A percentile compares a stretch with the other conserved stretches of the same genome.
These are phyloP conservation scores for Philhelius pedissequus DNA, from an alignment of 2,888 invertebrate genomes.

Conservation along the genomic window DNA sequence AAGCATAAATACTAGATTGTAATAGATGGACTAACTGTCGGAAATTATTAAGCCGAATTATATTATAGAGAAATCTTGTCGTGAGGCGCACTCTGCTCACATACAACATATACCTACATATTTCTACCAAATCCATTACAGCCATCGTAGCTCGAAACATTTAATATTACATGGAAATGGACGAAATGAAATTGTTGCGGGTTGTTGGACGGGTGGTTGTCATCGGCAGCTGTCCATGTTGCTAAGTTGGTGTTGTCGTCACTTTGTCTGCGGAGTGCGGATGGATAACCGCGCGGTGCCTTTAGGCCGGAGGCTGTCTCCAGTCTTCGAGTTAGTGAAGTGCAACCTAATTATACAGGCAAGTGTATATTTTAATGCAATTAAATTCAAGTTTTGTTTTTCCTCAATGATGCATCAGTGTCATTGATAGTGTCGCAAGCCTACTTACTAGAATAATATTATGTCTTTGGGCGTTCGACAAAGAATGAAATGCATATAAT, in stretches of 20 bases:
- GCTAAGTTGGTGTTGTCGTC: conserved; percentile 31
- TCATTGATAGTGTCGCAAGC: conserved; percentile 23
- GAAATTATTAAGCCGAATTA: conserved; percentile 36
- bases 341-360: conserved; percentile 62
- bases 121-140: conserved; percentile 37
- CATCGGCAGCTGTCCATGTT: conserved; percentile 28
- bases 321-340: conserved; percentile 49
- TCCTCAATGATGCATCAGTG: conserved; percentile 1
- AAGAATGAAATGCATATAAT: not conserved
- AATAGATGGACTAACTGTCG: conserved; percentile 33
- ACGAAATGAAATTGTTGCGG: conserved; percentile 51
- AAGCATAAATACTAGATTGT: conserved; percentile 10
- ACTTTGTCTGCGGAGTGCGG: conserved; percentile 34
- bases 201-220: conserved; percentile 41
- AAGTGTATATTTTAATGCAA: conserved; percentile 51
- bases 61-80: conserved; percentile 40
- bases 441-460: conserved; percentile 9
- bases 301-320: conserved; percentile 24
- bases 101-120: conserved; percentile 20
- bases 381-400: conserved; percentile 25
- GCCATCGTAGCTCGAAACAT: conserved; percentile 39
- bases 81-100: conserved; percentile 7
- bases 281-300: conserved; percentile 4
- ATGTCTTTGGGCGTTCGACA: conserved; percentile 34
- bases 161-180: conserved; percentile 44